Percentiles rank a stretch among this genome's conserved stretches.
phyloP scores from a whole-genome alignment of 2,797 vertebrate genomes.

The Karalla daura region DNA sequence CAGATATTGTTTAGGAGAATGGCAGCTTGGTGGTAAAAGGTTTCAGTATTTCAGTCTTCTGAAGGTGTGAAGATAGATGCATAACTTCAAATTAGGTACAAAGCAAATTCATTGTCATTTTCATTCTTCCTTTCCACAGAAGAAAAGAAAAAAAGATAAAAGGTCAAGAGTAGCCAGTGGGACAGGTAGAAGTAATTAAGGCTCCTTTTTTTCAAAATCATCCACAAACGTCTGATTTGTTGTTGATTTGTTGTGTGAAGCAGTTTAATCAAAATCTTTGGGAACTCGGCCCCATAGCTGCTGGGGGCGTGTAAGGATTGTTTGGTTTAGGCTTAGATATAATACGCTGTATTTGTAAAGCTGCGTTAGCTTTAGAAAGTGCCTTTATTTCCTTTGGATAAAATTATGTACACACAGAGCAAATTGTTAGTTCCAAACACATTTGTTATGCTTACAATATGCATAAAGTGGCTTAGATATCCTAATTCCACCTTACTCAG shows the following conservation, averaged over 20 bases:
- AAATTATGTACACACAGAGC: constrained; percentile 15
- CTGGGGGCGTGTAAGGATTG: neutral
- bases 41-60: no score
- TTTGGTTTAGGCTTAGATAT: constrained; percentile 6
- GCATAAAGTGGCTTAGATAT: constrained; percentile 16
- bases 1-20: no score
- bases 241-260: neutral
- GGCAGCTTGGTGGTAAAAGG: no score
- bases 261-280: neutral
- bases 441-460: constrained; percentile 2
- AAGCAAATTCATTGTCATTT: no score
- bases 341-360: constrained; percentile 20
- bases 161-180: no score
- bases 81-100: no score
- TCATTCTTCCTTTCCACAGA: no score
- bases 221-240: neutral
- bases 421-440: constrained; percentile 14
- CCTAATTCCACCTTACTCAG: constrained; percentile 15
- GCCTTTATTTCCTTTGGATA: constrained; percentile 33
- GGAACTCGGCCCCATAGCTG: neutral
- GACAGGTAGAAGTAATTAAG: no score
- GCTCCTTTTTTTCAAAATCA: neutral
- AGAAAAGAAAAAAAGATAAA: no score
- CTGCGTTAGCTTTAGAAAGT: constrained; percentile 15
- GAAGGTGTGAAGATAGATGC: no score